A percentile compares a stretch with the other conserved stretches of the same genome.
These are phyloP conservation scores for Hyposmocoma kahamanoa DNA, from an alignment of 1,140 invertebrate species.

Conservation along the genomic window DNA sequence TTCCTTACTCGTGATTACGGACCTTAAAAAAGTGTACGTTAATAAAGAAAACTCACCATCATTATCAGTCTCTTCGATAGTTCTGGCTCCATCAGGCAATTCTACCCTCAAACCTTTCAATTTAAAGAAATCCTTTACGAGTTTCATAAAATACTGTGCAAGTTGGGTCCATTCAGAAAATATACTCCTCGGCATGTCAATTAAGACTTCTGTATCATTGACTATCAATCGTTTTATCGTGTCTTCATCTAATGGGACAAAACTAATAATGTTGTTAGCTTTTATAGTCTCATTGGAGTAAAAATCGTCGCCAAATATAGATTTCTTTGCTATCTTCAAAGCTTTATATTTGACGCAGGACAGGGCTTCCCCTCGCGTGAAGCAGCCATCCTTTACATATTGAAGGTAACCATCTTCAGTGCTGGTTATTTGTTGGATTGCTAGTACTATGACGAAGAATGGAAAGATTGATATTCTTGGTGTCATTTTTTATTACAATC, in stretches of 20 bases:
- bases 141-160: constrained; percentile 53
- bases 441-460: constrained; percentile 1
- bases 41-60: constrained; percentile 32
- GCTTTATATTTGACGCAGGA: constrained; percentile 63
- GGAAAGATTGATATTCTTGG: background rate
- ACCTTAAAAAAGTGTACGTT: too few species aligned
- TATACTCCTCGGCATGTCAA: constrained; percentile 30
- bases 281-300: constrained; percentile 47
- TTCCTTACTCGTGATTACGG: too few species aligned
- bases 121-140: constrained; percentile 54
- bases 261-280: constrained; percentile 49
- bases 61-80: constrained; percentile 45
- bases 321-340: constrained; percentile 53
- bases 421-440: background rate
- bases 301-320: constrained; percentile 48
- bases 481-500: constrained; percentile 6
- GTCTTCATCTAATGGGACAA: constrained; percentile 50
- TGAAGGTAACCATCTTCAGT: constrained; percentile 51
- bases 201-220: constrained; percentile 3
- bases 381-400: constrained; percentile 57
- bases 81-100: constrained; percentile 52
- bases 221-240: constrained; percentile 30
- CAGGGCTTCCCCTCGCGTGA: constrained; percentile 51
- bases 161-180: constrained; percentile 60
- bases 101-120: constrained; percentile 52